A percentile compares a stretch with the other conserved stretches of the same genome.
These are phyloP conservation scores for Zophobas morio DNA, from an alignment of 1,140 invertebrate species.

Conservation along the genomic window DNA sequence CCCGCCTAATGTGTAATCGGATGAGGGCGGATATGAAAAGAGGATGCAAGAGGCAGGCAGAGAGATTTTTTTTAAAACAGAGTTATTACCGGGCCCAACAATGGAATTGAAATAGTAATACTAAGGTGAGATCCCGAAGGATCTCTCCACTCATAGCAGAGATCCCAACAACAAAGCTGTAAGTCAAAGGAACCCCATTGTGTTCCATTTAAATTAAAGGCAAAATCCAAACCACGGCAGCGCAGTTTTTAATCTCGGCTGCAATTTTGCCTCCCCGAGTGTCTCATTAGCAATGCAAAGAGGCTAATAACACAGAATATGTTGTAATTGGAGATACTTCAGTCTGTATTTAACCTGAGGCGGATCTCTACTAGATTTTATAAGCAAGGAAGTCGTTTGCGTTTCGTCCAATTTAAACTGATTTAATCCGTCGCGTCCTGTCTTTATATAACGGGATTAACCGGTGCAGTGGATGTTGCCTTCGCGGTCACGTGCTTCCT, in stretches of 20 bases:
- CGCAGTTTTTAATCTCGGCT: conserved; percentile 52
- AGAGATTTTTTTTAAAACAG: conserved; percentile 12
- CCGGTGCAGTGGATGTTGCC: neutral
- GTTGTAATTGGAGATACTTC: conserved; percentile 53
- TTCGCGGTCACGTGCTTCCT: conserved; percentile 33
- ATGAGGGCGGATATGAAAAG: neutral
- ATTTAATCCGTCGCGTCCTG: conserved; percentile 31
- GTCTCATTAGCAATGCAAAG: conserved; percentile 54
- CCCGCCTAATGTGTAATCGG: too few species aligned
- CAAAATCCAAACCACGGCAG: conserved; percentile 50
- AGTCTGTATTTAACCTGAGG: conserved; percentile 47
- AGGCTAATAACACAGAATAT: conserved; percentile 52
- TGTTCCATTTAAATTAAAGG: conserved; percentile 50
- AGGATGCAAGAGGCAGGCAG: neutral
- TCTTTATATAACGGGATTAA: conserved; percentile 29
- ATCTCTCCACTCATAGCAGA: conserved; percentile 8
- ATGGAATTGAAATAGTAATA: conserved; percentile 30
- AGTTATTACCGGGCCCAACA: conserved; percentile 20
- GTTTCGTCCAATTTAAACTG: conserved; percentile 40
- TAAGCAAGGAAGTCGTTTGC: conserved; percentile 43
- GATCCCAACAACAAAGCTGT: conserved; percentile 20
- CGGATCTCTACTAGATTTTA: conserved; percentile 42
- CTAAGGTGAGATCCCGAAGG: conserved; percentile 30
- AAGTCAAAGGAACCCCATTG: conserved; percentile 42
- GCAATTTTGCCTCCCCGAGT: conserved; percentile 50